Conservation (phyloP, 2,888 invertebrate genomes). For the Eupithecia insigniata region DNA sequence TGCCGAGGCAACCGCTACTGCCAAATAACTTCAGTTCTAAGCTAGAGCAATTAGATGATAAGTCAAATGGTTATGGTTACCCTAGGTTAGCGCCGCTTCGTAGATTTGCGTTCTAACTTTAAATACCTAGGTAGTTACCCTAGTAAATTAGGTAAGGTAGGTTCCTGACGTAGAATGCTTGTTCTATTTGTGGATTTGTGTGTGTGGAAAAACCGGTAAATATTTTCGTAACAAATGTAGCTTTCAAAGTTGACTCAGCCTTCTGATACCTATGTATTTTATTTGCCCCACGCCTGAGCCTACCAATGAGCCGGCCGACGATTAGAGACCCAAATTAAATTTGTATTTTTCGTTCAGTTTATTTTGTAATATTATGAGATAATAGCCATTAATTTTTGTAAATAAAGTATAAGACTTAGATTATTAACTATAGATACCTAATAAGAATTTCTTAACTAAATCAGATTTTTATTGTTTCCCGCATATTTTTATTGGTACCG, state of each 20-base stretch:
- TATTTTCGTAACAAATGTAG: not conserved
- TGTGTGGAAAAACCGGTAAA: not conserved
- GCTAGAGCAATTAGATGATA: constrained; percentile 68
- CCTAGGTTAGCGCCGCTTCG: constrained; percentile 61
- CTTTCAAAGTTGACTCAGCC: not conserved
- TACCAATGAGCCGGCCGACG: not conserved
- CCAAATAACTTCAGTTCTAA: constrained; percentile 60
- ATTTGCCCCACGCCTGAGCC: not conserved
- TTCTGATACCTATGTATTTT: not conserved
- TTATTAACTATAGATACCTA: not conserved
- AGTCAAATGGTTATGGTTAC: constrained; percentile 60
- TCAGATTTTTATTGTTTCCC: not conserved
- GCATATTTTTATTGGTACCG: not conserved
- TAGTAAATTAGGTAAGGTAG: not conserved
- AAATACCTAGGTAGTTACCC: not conserved
- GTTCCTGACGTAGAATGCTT: not conserved
- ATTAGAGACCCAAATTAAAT: not conserved
- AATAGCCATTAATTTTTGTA: not conserved
- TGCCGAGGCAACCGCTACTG: constrained; percentile 52
- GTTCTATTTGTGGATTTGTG: not conserved
- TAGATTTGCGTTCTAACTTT: constrained; percentile 58
- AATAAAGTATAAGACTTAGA: not conserved
- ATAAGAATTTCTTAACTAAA: not conserved
- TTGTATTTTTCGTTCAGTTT: not conserved
- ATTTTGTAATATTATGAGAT: not conserved